Evolutionary conservation across 2,888 invertebrate species (phyloP).

Genomic region (Ectropis crepuscularia): DNA sequence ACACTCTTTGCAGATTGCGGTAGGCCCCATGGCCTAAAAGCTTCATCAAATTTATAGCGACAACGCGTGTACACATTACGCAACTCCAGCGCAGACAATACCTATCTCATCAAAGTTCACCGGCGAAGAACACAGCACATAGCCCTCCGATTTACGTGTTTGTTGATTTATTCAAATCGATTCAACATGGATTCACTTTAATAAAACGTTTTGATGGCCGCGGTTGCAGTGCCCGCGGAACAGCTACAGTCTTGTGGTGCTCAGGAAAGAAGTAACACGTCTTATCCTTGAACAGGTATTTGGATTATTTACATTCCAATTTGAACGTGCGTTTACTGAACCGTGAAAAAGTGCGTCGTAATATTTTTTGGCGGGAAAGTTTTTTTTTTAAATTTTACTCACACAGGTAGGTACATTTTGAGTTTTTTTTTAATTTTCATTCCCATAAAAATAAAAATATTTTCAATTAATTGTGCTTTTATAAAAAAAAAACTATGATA

Average conservation of each 20-base stretch:
- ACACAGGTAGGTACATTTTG: background rate
- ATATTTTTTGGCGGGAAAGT: background rate
- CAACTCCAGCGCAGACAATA: background rate
- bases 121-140: slow-evolving; percentile 14
- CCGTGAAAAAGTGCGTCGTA: background rate
- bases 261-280: slow-evolving; percentile 47
- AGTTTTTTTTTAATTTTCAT: background rate
- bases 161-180: slow-evolving; percentile 39
- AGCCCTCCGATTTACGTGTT: slow-evolving; percentile 11
- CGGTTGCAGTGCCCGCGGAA: slow-evolving; percentile 11
- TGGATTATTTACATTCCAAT: slow-evolving; percentile 15
- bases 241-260: slow-evolving; percentile 47
- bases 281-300: slow-evolving; percentile 43
- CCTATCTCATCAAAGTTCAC: slow-evolving; percentile 30
- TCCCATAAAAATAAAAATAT: no score
- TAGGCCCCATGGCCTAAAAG: background rate
- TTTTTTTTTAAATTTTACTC: background rate
- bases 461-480: background rate
- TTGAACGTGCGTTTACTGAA: slow-evolving; percentile 1
- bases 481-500: background rate
- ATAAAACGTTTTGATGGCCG: slow-evolving; percentile 34
- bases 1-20: background rate
- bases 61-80: background rate
- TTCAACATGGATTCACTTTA: slow-evolving; percentile 45
- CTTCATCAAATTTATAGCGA: background rate